Base-by-base conservation (phyloP, 2,888 invertebrate species). In the Axea sp. region DNA sequence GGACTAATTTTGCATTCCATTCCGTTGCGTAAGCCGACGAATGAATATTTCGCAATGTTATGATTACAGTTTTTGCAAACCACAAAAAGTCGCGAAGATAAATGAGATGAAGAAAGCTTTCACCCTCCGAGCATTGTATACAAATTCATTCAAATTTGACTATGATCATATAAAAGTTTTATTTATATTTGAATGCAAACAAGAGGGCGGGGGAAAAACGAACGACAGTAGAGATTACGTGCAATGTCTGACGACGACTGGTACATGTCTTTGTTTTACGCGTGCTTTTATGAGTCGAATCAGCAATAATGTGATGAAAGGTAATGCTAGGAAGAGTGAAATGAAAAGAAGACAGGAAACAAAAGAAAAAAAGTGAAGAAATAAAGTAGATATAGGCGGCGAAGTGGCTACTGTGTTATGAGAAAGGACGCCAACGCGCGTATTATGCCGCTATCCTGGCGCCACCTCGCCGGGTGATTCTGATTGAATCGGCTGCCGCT, bases 401-500 rank as follows among this genome's bases (percentile, higher is more conserved):
- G 67, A 53, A 64, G 62, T 72, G 75, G 75, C 75, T 77, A 75
- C 77, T 69, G 73, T 72, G 73, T 75, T 75, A 76, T 77, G 77
- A 68, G 74, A 73, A 60, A 72, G 68, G 64, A 75, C 80, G 76
- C 77, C 77, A 78, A 78, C 78, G 77, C 78, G 75, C 73, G 67
- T 62, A 72, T 77, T 79, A 77, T 78, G 17, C 77, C 33, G 65
- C 76, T 75, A 76, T 57, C 71, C 76, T 78, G 85, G 85, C 85
- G 85, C 84, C 85, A 83, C 81, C 78, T 82, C 75, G 77, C 74
- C 76, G 76, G 79, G 73, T 75, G 68, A 75, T 73, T 71, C 77
- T 82, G 82, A 84, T 84, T 80, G 81, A 83, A 84, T 83, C 78
- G 78, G 76, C 79, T 69, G 73, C 72, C 49, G 53, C 73, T 75